A percentile compares a stretch with the other conserved stretches of the same genome.
Evolutionary conservation across 2,888 invertebrate species (phyloP).

Genomic region (Busseola fusca): DNA sequence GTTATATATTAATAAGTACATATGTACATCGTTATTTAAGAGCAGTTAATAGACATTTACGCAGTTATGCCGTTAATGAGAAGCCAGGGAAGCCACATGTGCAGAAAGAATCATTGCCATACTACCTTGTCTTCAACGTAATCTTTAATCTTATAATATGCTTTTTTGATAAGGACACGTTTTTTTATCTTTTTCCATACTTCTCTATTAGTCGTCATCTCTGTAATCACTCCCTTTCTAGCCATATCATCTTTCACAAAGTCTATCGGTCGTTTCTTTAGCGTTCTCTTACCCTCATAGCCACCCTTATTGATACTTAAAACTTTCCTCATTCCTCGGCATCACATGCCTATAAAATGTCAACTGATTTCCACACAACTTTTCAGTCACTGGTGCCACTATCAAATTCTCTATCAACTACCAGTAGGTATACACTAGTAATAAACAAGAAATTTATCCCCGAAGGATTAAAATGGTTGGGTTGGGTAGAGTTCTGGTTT

Average conservation of each 20-base stretch:
- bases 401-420: neutral
- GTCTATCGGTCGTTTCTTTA: neutral
- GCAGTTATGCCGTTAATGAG: too few species aligned
- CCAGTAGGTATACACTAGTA: neutral
- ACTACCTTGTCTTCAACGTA: too few species aligned
- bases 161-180: too few species aligned
- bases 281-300: neutral
- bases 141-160: too few species aligned
- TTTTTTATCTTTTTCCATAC: neutral
- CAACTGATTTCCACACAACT: neutral
- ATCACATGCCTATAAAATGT: neutral
- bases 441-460: neutral
- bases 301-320: too few species aligned
- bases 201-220: neutral
- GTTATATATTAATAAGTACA: too few species aligned
- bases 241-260: neutral
- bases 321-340: neutral
- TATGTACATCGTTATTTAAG: too few species aligned
- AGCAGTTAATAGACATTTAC: too few species aligned
- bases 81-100: too few species aligned
- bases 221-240: neutral
- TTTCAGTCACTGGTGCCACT: neutral
- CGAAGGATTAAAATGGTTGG: neutral
- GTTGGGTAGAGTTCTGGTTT: neutral
- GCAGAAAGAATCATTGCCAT: too few species aligned